Evolutionary conservation across 2,113 vertebrate genomes (phyloP), one percentile per base, ranked within the genome.

Genomic region (Ceyx melanurus): DNA sequence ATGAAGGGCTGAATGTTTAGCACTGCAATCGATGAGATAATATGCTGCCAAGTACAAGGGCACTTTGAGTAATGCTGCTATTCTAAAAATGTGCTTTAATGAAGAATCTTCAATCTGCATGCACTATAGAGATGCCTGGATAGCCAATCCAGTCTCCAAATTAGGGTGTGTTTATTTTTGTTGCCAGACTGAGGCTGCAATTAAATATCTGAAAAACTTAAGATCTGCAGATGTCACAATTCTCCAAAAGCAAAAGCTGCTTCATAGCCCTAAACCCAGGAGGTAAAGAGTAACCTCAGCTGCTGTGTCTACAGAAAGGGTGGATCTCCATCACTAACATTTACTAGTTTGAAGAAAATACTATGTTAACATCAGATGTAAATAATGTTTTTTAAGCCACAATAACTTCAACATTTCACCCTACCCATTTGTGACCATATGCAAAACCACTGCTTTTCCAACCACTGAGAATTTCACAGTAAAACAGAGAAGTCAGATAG

Each of bases 261-360:
- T 89, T 85, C 62, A 35, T 9, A 66, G 46, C 42, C 33, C 68
- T 37, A 86, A 89, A 80, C 22, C 62, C 66, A 56, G 43, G 61
- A 81, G 65, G 56, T 58, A 65, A 33, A 64, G 50, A 65, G 9
- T 7, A 81, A 48, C 37, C 62, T 61, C 89, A 75, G 72, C 48
- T 88, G 74, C 45, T 37, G 31, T 3, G 54, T 28, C 46, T 62
- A 75, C 72, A 66, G 67, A 42, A 84, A 87, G 67, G 68, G 31
- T 22, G 81, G 15, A 42, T 64, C 75, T 43, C 22, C 74, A 61
- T 57, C 65, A 80, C 64, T 86, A 71, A 64, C 64, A 57, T 72
- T 73, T 57, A 42, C 77, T 95, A 94, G 76, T n/a, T 75, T 73
- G 46, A 89, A 95, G 68, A 92, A 89, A 92, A 89, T 51, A 81